Conservation (phyloP, 2,113 vertebrate genomes). For the Apteryx mantelli region DNA sequence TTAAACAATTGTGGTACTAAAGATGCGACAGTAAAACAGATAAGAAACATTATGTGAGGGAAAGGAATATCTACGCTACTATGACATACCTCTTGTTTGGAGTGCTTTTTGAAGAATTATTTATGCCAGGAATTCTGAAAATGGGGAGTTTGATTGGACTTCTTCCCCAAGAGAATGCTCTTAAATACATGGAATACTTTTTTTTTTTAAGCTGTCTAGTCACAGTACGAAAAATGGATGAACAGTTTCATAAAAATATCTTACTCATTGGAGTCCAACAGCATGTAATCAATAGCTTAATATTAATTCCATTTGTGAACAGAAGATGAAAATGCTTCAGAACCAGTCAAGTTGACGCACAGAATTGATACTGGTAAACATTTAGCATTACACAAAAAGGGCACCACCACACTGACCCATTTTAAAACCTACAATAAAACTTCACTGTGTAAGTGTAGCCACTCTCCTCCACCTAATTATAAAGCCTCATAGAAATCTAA, state of each 20-base stretch:
- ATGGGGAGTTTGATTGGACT: neutral
- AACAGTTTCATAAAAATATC: neutral
- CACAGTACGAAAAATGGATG: neutral
- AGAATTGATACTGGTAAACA: neutral
- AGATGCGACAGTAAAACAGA: neutral
- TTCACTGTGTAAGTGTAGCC: neutral
- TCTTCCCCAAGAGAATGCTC: neutral
- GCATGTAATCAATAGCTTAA: neutral
- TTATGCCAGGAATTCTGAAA: neutral
- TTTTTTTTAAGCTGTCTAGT: neutral
- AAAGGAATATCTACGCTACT: neutral
- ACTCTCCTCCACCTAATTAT: neutral
- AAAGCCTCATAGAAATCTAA: slow-evolving; percentile 16
- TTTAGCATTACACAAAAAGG: neutral
- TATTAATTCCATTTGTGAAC: neutral
- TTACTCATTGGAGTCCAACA: neutral
- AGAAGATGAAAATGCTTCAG: neutral
- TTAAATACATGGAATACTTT: neutral
- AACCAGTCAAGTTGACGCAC: neutral
- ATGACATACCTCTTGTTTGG: neutral
- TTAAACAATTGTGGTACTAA: neutral
- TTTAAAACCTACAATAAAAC: neutral
- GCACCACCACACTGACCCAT: neutral
- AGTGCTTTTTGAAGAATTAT: neutral
- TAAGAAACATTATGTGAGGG: neutral